Evolutionary conservation across 35 echinoderm and acorn worm genomes (phyloP), one percentile per base, ranked within the genome.

Genomic region (Acanthaster planci): DNA sequence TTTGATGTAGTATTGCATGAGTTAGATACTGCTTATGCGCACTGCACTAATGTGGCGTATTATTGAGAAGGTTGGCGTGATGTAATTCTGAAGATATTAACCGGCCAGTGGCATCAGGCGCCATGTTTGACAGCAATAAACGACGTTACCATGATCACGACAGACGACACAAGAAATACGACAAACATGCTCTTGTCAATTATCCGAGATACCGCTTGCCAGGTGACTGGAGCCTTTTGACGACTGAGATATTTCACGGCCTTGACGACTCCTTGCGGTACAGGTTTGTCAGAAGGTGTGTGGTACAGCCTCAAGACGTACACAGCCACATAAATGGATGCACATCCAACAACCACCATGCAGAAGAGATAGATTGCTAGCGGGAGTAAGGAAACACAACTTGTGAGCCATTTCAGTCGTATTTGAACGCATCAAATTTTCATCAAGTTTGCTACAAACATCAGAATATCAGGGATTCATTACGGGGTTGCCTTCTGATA

Each of bases 341-440:
- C 81, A 37, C 81, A 83, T 16, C 52, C 81, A 51, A 83, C 15
- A 4, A 83, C 56, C 32, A 83, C 56, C 81, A 83, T 83, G n/a
- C 81, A 53, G 50, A 81, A 83, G 53, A 83, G 38, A 29, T 83
- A 83, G 10, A 83, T 15, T 35, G 51, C 81, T 83, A 53, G 29
- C 31, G 36, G 18, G 38, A 19, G 38, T 26, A 58, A 38, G 18
- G n/a, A 23, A 52, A 51, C 27, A 52, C 29, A 23, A 26, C 16
- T 30, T 39, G 76, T 77, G 37, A 37, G 17, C 19, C 31, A 31
- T 8, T 9, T 77, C 5, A 16, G 26, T 77, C 37, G 35, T 15
- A 77, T 27, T 77, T 34, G 1, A 57, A 16, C 55, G n/a, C n/a
- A n/a, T n/a, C 55, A 21, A 59, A n/a, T 26, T n/a, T 18, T 18